Percentiles rank a stretch among this genome's conserved stretches.
Evolutionary conservation across 1,140 invertebrate species (phyloP).

Genomic region (Nephila pilipes): DNA sequence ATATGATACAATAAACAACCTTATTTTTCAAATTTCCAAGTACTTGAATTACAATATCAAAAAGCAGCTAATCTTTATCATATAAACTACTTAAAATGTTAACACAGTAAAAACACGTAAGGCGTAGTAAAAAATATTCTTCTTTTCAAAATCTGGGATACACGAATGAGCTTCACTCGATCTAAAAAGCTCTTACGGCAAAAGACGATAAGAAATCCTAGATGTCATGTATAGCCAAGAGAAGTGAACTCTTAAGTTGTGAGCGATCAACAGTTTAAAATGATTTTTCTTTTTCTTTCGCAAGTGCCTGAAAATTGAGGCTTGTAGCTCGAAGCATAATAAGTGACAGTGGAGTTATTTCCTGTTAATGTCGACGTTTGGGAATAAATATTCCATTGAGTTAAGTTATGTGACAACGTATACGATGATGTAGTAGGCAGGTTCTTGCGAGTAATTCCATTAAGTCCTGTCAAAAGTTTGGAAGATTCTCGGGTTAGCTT

Average conservation of each 20-base stretch:
- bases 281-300: constrained; percentile 30
- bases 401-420: constrained; percentile 49
- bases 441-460: constrained; percentile 55
- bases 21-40: too few relatives aligned
- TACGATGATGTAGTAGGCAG: constrained; percentile 59
- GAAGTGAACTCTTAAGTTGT: background rate
- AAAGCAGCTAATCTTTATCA: too few relatives aligned
- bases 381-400: constrained; percentile 60
- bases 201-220: constrained; percentile 46
- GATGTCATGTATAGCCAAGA: background rate
- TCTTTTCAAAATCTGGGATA: background rate
- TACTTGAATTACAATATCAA: too few relatives aligned
- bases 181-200: background rate
- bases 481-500: constrained; percentile 53
- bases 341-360: constrained; percentile 46
- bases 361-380: constrained; percentile 55
- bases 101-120: too few relatives aligned
- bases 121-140: background rate
- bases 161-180: background rate
- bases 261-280: constrained; percentile 51
- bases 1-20: too few relatives aligned
- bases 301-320: constrained; percentile 31
- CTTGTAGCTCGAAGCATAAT: constrained; percentile 49
- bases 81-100: too few relatives aligned
- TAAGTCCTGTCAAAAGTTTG: constrained; percentile 67